Conservation (phyloP, 2,113 vertebrate species). For the Sinocyclocheilus rhinocerous region DNA sequence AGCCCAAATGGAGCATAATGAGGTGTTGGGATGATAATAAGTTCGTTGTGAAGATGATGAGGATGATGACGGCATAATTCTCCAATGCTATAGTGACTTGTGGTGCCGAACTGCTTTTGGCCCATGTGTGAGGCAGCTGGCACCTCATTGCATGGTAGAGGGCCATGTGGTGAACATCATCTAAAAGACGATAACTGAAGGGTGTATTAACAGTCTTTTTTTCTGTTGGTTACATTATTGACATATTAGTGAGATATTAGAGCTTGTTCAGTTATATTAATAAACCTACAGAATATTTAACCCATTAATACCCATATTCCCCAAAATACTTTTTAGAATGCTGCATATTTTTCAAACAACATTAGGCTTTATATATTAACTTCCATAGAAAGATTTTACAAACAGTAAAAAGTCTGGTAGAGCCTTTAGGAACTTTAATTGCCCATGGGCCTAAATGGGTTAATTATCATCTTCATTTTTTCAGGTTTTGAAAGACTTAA, state of each 20-base stretch:
- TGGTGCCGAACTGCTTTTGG: conserved; percentile 30
- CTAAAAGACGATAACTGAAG: not conserved
- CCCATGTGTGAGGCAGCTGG: conserved; percentile 23
- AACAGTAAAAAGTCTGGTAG: not conserved
- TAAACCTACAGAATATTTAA: not conserved
- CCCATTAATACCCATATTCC: not conserved
- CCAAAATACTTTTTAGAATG: not conserved
- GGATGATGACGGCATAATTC: conserved; percentile 38
- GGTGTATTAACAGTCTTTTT: not conserved
- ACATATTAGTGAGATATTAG: conserved; percentile 29
- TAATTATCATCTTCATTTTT: conserved; percentile 47
- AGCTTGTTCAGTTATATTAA: not conserved
- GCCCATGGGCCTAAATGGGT: not conserved
- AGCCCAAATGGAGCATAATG: conserved; percentile 47
- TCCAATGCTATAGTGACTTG: not conserved
- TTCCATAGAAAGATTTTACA: not conserved
- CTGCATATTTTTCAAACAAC: not conserved
- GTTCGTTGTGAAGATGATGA: conserved; percentile 21
- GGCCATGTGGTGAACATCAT: conserved; percentile 6
- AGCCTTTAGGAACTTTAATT: not conserved
- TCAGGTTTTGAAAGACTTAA: conserved; percentile 43
- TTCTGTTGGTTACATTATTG: conserved; percentile 7
- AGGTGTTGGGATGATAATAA: conserved; percentile 49
- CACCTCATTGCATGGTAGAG: conserved; percentile 1
- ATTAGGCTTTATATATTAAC: not conserved